Evolutionary conservation across 1,140 invertebrate genomes (phyloP).

Genomic region (Drosophila quadrilineata): DNA sequence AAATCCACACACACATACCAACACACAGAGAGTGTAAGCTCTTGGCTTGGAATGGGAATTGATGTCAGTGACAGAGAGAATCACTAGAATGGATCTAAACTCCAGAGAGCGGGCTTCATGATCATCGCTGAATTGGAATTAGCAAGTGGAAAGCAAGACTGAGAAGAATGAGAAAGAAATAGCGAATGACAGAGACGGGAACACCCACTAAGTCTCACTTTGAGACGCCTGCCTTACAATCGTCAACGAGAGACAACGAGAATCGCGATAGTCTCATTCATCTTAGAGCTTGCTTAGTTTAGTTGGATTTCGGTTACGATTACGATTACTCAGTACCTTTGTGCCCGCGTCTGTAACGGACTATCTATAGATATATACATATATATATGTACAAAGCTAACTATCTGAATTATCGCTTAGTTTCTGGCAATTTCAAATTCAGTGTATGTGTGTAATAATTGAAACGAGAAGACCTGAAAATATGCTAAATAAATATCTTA

Average conservation of each 20-base stretch:
- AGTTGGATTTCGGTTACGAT: conserved; percentile 21
- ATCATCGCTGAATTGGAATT: conserved; percentile 46
- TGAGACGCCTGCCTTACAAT: conserved; percentile 28
- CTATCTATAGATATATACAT: not conserved
- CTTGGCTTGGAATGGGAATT: conserved; percentile 52
- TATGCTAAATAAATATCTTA: no score
- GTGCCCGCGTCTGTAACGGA: not conserved
- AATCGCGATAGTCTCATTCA: no score
- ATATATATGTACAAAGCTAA: no score
- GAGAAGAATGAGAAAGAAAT: no score
- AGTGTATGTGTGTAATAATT: conserved; percentile 31
- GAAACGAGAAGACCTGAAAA: no score
- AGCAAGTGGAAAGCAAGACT: conserved; percentile 6
- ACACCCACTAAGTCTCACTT: no score
- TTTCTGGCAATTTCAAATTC: conserved; percentile 1
- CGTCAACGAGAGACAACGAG: not conserved
- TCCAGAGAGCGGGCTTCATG: not conserved
- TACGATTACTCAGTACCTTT: not conserved
- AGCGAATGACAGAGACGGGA: no score
- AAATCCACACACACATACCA: conserved; percentile 18
- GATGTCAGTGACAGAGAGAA: conserved; percentile 65
- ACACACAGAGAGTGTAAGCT: conserved; percentile 18
- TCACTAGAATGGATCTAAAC: not conserved
- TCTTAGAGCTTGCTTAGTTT: conserved; percentile 54
- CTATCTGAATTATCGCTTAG: no score